Evolutionary conservation across 30 jellyfish, hydroid and myxozoan genomes (phyloP), one percentile per base, ranked within the genome.

Genomic region (Pseudorhiza aurosa): DNA sequence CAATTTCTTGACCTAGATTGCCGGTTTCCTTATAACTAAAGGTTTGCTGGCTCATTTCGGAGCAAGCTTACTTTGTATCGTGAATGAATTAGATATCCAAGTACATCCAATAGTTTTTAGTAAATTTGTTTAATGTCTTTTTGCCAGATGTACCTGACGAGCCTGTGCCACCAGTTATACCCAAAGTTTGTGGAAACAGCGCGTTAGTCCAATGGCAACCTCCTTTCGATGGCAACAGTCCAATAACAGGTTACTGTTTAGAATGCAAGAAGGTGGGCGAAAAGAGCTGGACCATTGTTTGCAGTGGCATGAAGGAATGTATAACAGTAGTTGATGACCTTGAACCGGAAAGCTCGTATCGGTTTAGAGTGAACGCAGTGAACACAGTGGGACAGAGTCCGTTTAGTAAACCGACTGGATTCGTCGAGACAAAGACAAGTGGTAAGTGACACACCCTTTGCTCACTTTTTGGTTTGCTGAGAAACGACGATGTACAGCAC

Each of bases 191-290:
- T 24, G 87, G 97, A 2, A 93, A 87, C 56, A 73, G 97, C 60
- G 99, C 95, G 12, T 88, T 93, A 18, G 97, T 93, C n/a, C 99
- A 93, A 46, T 93, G 99, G 99, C 91, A 79, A 40, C 95, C 99
- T 10, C 90, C 94, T 15, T 93, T 87, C 39, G 97, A 93, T 79
- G 99, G 99, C 32, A 93, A 93, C 75, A 78, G 96, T 31, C 96
- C 96, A 1, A 93, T 93, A 44, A 43, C 53, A 6, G 86, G 92
- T 35, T 87, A 93, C 73, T 58, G 76, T 19, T 45, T 93, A 31
- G 97, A 93, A 53, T 86, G 88, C 75, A 89, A 89, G 44, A 75
- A 75, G 42, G 96, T 86, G 12, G 97, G 99, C 37, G 99, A 93
- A 58, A 73, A 87, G 33, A 93, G 64, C 8, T 93, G 99, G 99